Percentiles rank a stretch among this genome's conserved stretches.
Conservation (phyloP, 2,888 invertebrate genomes). For the Dryobotodes eremita region DNA sequence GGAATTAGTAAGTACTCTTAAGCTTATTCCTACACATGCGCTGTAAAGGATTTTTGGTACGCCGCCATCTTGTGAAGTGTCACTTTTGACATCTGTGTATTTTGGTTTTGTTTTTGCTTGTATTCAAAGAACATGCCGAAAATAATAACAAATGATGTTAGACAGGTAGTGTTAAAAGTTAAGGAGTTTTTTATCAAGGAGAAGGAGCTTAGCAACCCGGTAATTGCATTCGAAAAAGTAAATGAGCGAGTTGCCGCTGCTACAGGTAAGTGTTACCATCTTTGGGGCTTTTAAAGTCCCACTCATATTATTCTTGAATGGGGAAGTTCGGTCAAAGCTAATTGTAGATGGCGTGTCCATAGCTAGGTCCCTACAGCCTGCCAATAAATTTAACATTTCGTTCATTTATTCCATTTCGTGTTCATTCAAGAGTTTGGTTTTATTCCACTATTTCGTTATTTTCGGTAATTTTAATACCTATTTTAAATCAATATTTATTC, state of each 20-base stretch:
- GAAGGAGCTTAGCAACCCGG: slow-evolving; percentile 10
- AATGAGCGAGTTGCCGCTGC: slow-evolving; percentile 28
- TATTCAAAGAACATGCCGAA: slow-evolving; percentile 23
- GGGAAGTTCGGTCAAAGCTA: too few species aligned
- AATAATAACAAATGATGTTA: slow-evolving; percentile 20
- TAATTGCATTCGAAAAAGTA: slow-evolving; percentile 25
- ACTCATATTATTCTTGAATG: not conserved
- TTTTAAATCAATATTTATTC: too few species aligned
- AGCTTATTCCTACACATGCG: not conserved
- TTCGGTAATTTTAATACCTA: too few species aligned
- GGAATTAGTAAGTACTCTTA: not conserved
- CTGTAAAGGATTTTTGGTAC: slow-evolving; percentile 5
- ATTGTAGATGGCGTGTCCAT: too few species aligned
- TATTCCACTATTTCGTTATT: too few species aligned
- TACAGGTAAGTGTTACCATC: slow-evolving; percentile 33
- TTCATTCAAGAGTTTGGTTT: too few species aligned
- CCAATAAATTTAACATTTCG: too few species aligned
- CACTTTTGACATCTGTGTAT: slow-evolving; percentile 7
- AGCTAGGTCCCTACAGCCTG: too few species aligned
- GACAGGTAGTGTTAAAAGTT: slow-evolving; percentile 12
- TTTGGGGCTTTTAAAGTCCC: not conserved
- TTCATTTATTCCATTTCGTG: too few species aligned
- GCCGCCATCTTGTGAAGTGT: slow-evolving; percentile 4
- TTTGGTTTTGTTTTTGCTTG: not conserved
- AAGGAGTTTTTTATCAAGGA: slow-evolving; percentile 22